Conservation (phyloP, 2,797 vertebrate species). For the Pampus argenteus region DNA sequence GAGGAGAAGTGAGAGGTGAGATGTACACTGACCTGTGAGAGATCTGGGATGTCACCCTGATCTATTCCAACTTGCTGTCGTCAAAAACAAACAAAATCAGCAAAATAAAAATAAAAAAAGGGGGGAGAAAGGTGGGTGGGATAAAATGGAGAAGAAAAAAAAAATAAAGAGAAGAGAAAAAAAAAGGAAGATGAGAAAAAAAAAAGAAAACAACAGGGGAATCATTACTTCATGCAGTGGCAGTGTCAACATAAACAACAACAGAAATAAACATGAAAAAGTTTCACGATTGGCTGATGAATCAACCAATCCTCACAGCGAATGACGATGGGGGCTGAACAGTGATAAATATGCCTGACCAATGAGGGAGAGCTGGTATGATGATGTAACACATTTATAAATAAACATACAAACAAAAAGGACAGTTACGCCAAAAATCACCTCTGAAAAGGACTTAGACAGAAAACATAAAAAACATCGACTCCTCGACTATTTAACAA, state of each 20-base stretch:
- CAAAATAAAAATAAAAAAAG: conserved; percentile 25
- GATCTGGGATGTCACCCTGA: conserved; percentile 96
- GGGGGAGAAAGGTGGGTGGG: conserved; percentile 6
- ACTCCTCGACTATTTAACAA: neutral
- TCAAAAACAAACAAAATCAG: conserved; percentile 78
- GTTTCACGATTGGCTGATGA: conserved; percentile 45
- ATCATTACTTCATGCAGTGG: conserved; percentile 85
- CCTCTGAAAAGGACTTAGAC: neutral
- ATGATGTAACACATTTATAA: conserved; percentile 38
- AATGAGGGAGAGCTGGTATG: conserved; percentile 57
- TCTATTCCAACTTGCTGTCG: conserved; percentile 98
- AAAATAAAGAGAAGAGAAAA: conserved; percentile 44
- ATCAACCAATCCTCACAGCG: conserved; percentile 46
- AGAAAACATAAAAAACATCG: conserved; percentile 25
- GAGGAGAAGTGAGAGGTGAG: conserved; percentile 76
- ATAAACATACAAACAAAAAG: conserved; percentile 3
- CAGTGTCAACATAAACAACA: conserved; percentile 75
- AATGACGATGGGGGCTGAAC: conserved; percentile 57
- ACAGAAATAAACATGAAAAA: conserved; percentile 76
- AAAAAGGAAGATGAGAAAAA: conserved; percentile 55
- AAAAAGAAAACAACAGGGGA: conserved; percentile 73
- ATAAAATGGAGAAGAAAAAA: conserved; percentile 38
- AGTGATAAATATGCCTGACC: conserved; percentile 62
- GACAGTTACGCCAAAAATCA: conserved; percentile 19
- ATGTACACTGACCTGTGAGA: conserved; percentile 96